A percentile compares a stretch with the other conserved stretches of the same genome.
phyloP scores from a whole-genome alignment of 64 coral and sea anemone species.

The Pachyseris speciosa region DNA sequence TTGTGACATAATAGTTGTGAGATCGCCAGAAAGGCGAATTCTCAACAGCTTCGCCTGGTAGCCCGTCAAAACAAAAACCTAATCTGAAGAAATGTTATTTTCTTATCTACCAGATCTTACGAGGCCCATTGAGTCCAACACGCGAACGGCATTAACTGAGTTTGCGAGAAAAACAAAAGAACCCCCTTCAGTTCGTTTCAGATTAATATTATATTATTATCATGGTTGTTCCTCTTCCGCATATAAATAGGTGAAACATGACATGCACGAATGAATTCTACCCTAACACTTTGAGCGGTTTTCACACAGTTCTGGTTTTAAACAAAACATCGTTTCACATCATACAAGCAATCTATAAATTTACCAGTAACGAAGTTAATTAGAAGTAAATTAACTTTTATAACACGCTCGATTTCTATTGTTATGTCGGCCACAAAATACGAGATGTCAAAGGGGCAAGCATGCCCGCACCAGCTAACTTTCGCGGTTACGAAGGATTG shows the following conservation, averaged over 20 bases:
- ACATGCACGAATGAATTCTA: too few species aligned
- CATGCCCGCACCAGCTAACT: not conserved
- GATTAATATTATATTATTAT: too few species aligned
- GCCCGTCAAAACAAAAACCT: not conserved
- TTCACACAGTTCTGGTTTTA: too few species aligned
- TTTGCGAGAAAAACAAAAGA: not conserved
- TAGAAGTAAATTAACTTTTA: not conserved
- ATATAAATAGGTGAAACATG: too few species aligned
- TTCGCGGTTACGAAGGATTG: not conserved
- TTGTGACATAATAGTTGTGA: not conserved
- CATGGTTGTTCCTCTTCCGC: too few species aligned
- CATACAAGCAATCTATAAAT: too few species aligned
- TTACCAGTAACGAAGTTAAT: too few species aligned
- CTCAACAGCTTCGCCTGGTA: not conserved
- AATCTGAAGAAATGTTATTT: not conserved
- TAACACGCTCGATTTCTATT: not conserved
- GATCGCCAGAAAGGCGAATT: not conserved
- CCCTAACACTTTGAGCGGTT: too few species aligned
- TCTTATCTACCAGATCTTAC: too few species aligned
- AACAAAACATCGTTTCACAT: too few species aligned
- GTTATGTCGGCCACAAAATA: not conserved
- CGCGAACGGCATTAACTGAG: not conserved
- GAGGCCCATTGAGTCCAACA: not conserved
- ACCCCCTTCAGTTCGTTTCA: not conserved
- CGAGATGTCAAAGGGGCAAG: not conserved